Evolutionary conservation across 2,113 vertebrate species (phyloP).

Genomic region (Acinonyx jubatus): DNA sequence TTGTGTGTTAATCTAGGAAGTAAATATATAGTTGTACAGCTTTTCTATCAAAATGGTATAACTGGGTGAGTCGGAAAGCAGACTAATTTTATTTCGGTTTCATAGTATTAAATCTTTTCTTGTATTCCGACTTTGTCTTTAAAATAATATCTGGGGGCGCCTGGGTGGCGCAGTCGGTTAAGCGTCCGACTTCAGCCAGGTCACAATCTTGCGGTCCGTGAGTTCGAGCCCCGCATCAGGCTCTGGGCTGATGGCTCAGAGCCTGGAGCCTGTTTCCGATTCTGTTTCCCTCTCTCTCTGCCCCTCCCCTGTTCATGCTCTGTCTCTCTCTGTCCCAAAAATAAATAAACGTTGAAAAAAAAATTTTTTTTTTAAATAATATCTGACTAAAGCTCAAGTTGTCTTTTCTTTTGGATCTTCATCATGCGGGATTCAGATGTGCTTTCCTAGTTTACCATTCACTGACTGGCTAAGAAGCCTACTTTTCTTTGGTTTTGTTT

Average conservation of each 20-base stretch:
- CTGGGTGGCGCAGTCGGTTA: too few relatives aligned
- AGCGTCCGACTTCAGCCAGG: too few relatives aligned
- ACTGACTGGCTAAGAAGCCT: not conserved
- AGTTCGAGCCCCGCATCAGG: too few relatives aligned
- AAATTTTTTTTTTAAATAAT: not conserved
- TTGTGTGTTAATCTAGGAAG: not conserved
- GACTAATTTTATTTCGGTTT: constrained; percentile 31
- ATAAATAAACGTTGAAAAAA: too few relatives aligned
- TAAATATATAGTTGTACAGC: not conserved
- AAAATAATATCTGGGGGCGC: not conserved
- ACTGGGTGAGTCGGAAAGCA: not conserved
- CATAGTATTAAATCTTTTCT: not conserved
- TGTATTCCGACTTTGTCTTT: constrained; percentile 13
- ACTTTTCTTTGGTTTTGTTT: not conserved
- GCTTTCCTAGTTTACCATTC: not conserved
- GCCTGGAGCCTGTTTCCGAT: too few relatives aligned
- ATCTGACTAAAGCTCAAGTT: not conserved
- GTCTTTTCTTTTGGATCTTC: not conserved
- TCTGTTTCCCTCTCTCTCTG: too few relatives aligned
- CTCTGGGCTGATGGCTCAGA: too few relatives aligned
- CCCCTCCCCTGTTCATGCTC: too few relatives aligned
- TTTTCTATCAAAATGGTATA: not conserved
- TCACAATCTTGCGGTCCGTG: too few relatives aligned
- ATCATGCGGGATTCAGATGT: not conserved
- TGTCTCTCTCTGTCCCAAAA: too few relatives aligned